Conservation (phyloP, 2,888 invertebrate species). For the Latheticus oryzae region DNA sequence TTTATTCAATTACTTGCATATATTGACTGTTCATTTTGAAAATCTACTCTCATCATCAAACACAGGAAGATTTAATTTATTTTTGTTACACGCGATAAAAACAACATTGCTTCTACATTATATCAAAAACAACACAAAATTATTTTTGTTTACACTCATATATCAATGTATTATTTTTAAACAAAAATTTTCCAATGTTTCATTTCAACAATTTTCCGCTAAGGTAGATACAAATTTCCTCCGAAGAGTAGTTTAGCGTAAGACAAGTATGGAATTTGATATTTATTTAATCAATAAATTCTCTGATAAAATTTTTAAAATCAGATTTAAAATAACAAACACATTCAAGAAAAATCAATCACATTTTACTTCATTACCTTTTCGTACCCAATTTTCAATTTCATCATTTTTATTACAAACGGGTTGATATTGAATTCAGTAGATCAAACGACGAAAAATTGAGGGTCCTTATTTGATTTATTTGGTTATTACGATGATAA, state of each 20-base stretch:
- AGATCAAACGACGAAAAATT: constrained; percentile 27
- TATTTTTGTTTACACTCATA: no score
- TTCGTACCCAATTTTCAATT: constrained; percentile 19
- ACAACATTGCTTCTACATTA: no score
- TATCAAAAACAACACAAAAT: no score
- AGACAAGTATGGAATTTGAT: no score
- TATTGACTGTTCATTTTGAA: constrained; percentile 18
- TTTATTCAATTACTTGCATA: constrained; percentile 28
- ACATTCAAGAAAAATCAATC: constrained; percentile 33
- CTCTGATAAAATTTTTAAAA: no score
- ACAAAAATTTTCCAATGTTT: no score
- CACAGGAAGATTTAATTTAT: constrained; percentile 10
- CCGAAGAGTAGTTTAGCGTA: no score
- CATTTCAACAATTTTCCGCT: no score
- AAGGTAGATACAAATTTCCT: no score
- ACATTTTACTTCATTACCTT: constrained; percentile 26
- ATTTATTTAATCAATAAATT: no score
- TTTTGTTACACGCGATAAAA: no score
- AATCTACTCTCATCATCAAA: constrained; percentile 1
- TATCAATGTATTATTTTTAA: no score
- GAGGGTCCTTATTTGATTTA: constrained; percentile 31
- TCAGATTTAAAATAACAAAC: constrained; percentile 6
- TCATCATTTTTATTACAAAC: constrained; percentile 33
- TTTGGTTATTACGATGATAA: constrained; percentile 39
- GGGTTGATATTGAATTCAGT: constrained; percentile 31